These are phyloP conservation scores for Ganaspis brasiliensis DNA, from an alignment of 2,888 invertebrate species.

Conservation along the genomic window DNA sequence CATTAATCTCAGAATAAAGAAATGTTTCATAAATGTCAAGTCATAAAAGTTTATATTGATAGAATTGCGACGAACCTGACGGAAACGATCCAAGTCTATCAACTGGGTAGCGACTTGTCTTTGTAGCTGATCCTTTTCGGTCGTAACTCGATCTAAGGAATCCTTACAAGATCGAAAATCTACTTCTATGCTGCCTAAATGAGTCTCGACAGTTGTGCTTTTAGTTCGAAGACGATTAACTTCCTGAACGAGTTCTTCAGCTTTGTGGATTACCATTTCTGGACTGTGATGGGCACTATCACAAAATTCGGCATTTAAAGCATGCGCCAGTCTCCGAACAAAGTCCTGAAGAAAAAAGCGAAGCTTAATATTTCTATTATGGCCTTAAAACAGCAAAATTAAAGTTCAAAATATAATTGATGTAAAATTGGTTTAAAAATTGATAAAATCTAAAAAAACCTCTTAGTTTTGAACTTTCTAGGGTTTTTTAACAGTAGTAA, in stretches of 20 bases:
- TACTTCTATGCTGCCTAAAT: conserved; percentile 83
- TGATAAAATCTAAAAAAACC: too few relatives aligned
- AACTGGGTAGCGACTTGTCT: conserved; percentile 88
- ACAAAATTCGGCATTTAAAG: conserved; percentile 87
- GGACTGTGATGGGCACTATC: conserved; percentile 84
- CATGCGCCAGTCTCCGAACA: conserved; percentile 86
- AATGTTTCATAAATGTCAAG: too few relatives aligned
- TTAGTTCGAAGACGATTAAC: conserved; percentile 85
- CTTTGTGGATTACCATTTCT: conserved; percentile 89
- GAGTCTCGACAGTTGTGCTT: conserved; percentile 79
- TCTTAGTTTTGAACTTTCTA: too few relatives aligned
- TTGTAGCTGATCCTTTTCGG: conserved; percentile 89
- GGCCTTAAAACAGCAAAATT: too few relatives aligned
- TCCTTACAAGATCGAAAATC: conserved; percentile 86
- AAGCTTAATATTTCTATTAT: not conserved
- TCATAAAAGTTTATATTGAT: too few relatives aligned
- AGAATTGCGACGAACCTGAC: conserved; percentile 83
- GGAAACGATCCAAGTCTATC: conserved; percentile 87
- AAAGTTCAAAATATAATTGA: too few relatives aligned
- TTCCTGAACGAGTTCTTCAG: conserved; percentile 90
- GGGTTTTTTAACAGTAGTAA: too few relatives aligned
- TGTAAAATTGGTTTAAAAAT: too few relatives aligned
- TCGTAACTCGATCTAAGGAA: conserved; percentile 84
- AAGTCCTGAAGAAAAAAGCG: conserved; percentile 84
- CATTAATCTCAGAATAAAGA: too few relatives aligned